phyloP scores from a whole-genome alignment of 2,888 invertebrate species.

The Leptura quadrifasciata region DNA sequence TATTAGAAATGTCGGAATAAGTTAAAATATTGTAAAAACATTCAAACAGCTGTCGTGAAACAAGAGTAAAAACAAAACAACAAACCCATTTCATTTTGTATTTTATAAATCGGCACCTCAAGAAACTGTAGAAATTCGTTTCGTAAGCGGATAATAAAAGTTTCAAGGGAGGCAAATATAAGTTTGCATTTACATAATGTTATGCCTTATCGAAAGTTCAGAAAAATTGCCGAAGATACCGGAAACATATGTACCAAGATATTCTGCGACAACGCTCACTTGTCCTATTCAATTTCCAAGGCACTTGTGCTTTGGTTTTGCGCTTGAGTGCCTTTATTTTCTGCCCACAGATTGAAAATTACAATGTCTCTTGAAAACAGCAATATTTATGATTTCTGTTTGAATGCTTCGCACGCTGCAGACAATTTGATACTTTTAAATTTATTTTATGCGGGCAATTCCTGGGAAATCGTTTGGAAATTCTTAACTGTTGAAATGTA shows the following conservation, averaged over 20 bases:
- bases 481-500: not conserved
- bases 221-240: conserved; percentile 17
- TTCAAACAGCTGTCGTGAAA: not conserved
- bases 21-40: not conserved
- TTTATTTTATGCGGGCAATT: conserved; percentile 27
- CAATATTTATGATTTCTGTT: conserved; percentile 55
- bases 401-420: conserved; percentile 41
- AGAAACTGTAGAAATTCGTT: conserved; percentile 5
- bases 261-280: conserved; percentile 46
- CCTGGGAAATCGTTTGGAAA: conserved; percentile 38
- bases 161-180: conserved; percentile 25
- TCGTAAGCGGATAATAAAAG: conserved; percentile 20
- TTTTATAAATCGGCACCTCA: conserved; percentile 3
- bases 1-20: too few relatives aligned
- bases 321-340: conserved; percentile 51
- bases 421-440: conserved; percentile 33
- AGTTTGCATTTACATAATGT: conserved; percentile 31
- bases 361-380: conserved; percentile 49
- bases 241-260: conserved; percentile 40
- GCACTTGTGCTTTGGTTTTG: conserved; percentile 50
- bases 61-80: not conserved
- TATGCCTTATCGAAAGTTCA: conserved; percentile 21
- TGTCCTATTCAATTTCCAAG: conserved; percentile 50
- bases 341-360: conserved; percentile 53
- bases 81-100: not conserved